Evolutionary conservation across 2,113 vertebrate genomes (phyloP).

Genomic region (Arothron firmamentum): DNA sequence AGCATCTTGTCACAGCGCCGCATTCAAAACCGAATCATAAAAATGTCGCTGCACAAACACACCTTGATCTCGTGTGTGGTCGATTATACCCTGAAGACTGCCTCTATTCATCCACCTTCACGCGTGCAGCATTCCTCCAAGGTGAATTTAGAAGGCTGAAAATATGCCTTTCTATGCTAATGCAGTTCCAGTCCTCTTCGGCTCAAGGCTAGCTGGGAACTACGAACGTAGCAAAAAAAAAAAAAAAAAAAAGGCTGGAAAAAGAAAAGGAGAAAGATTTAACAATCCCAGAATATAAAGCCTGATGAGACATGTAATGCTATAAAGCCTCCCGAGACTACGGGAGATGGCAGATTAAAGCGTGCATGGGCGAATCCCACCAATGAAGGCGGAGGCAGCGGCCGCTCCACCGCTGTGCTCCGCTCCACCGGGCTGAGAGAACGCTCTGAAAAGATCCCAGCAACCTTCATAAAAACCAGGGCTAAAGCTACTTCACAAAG

Average conservation of each 20-base stretch:
- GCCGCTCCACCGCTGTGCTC: slow-evolving; percentile 47
- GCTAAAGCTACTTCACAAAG: slow-evolving; percentile 60
- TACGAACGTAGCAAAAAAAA: neutral
- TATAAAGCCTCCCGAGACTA: slow-evolving; percentile 51
- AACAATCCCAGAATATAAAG: slow-evolving; percentile 50
- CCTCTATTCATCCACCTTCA: slow-evolving; percentile 28
- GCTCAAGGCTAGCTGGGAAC: neutral
- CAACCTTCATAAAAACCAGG: slow-evolving; percentile 57
- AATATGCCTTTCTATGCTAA: neutral
- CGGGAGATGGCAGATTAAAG: slow-evolving; percentile 61
- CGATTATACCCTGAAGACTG: slow-evolving; percentile 19
- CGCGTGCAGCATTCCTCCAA: slow-evolving; percentile 10
- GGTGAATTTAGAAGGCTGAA: neutral
- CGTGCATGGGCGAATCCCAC: slow-evolving; percentile 51
- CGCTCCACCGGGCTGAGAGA: slow-evolving; percentile 49
- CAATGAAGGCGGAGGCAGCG: slow-evolving; percentile 49
- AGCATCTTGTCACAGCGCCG: slow-evolving; percentile 33
- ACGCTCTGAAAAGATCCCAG: slow-evolving; percentile 56
- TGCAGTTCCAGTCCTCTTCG: neutral
- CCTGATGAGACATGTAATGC: slow-evolving; percentile 58
- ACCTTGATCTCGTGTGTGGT: slow-evolving; percentile 33
- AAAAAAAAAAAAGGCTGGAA: slow-evolving; percentile 20
- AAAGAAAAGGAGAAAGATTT: slow-evolving; percentile 22
- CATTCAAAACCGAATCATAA: slow-evolving; percentile 40
- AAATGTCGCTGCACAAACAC: slow-evolving; percentile 27